phyloP scores from a whole-genome alignment of 2,113 vertebrate genomes.

The Cheirogaleus medius region DNA sequence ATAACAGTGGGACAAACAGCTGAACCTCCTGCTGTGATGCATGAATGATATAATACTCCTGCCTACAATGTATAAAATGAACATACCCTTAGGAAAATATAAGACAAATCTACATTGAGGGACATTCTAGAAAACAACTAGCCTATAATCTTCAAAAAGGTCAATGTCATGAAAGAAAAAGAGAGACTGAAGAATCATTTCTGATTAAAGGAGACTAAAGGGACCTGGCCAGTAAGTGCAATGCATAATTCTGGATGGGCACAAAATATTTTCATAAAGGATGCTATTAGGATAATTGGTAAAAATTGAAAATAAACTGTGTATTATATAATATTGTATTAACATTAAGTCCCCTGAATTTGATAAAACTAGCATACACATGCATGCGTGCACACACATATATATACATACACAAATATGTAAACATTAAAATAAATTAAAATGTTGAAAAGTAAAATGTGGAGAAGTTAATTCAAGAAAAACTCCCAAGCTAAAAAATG shows the following conservation, averaged over 20 bases:
- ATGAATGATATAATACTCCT: not conserved
- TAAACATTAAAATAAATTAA: not conserved
- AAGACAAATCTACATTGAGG: not conserved
- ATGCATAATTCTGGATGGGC: not conserved
- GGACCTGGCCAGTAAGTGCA: not conserved
- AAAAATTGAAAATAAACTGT: not conserved
- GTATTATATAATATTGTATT: not conserved
- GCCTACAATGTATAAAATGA: not conserved
- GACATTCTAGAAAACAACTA: not conserved
- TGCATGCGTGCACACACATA: rapidly evolving
- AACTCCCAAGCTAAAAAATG: not conserved
- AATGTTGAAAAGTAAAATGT: not conserved
- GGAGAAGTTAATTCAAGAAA: not conserved
- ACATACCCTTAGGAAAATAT: not conserved
- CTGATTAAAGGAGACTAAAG: not conserved
- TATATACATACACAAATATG: not conserved
- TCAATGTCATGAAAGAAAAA: not conserved
- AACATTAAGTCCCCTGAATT: not conserved
- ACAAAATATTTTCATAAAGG: not conserved
- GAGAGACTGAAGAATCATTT: not conserved
- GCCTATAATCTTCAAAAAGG: not conserved
- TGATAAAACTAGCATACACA: not conserved
- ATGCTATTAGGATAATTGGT: not conserved
- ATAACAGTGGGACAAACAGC: not conserved
- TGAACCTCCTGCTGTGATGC: not conserved